phyloP scores from a whole-genome alignment of 2,113 vertebrate species.

The Melanotaenia duboulayi region DNA sequence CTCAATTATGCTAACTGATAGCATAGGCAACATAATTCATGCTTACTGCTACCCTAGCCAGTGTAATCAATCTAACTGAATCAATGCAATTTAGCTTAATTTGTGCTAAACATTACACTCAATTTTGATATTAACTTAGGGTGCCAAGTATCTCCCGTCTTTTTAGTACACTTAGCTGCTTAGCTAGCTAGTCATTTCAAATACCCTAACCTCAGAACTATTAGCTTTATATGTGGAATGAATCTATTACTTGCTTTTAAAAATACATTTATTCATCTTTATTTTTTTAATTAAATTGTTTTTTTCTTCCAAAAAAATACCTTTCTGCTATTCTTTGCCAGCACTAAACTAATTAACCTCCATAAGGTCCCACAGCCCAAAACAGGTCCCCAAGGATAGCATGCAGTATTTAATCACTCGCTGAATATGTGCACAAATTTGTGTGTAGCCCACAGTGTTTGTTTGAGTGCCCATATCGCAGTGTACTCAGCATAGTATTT shows the following conservation, averaged over 20 bases:
- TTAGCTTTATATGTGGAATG: neutral
- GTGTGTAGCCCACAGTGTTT: neutral
- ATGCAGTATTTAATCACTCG: slow-evolving; percentile 47
- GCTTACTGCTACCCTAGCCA: too few relatives aligned
- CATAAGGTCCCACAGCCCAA: slow-evolving; percentile 45
- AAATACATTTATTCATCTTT: neutral
- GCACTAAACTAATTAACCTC: slow-evolving; percentile 72
- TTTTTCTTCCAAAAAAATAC: slow-evolving; percentile 28
- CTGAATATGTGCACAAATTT: slow-evolving; percentile 6
- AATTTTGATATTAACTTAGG: too few relatives aligned
- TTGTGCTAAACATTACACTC: too few relatives aligned
- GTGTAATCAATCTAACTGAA: too few relatives aligned
- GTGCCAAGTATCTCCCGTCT: too few relatives aligned
- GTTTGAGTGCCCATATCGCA: neutral
- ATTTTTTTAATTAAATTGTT: neutral
- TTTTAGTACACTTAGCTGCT: too few relatives aligned
- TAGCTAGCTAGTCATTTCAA: too few relatives aligned
- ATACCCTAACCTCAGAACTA: too few relatives aligned
- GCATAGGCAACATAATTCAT: too few relatives aligned
- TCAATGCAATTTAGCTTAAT: too few relatives aligned
- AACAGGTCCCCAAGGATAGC: slow-evolving; percentile 33
- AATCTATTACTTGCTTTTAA: neutral
- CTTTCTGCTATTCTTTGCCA: slow-evolving; percentile 34
- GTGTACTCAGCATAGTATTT: neutral
- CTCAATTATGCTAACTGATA: too few relatives aligned